These are phyloP conservation scores for Noctua fimbriata DNA, from an alignment of 2,888 invertebrate genomes.

Conservation along the genomic window DNA sequence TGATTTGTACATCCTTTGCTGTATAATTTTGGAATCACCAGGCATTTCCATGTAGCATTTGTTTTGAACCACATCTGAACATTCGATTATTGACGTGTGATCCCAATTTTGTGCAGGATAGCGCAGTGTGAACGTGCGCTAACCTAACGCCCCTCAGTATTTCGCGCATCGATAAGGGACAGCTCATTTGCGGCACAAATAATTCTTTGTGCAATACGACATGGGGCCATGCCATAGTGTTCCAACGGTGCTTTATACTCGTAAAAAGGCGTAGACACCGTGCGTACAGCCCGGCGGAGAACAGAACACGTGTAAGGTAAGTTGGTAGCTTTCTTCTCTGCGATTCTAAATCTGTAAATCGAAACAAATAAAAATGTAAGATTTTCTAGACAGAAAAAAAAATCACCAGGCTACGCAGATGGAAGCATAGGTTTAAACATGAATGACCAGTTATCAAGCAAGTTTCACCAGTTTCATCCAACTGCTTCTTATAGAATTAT, in stretches of 20 bases:
- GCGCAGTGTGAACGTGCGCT: background rate
- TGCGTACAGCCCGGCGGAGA: conserved; percentile 75
- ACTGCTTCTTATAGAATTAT: background rate
- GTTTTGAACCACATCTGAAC: background rate
- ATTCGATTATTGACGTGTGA: background rate
- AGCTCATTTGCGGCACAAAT: conserved; percentile 70
- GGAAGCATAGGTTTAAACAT: background rate
- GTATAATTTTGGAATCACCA: background rate
- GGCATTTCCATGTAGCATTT: background rate
- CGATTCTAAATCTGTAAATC: conserved; percentile 73
- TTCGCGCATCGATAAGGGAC: conserved; percentile 61
- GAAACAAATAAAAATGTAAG: background rate
- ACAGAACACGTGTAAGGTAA: conserved; percentile 68
- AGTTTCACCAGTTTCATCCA: conserved; percentile 16
- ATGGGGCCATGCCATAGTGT: conserved; percentile 74
- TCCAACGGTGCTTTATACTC: conserved; percentile 79
- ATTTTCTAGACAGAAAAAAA: background rate
- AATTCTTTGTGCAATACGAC: conserved; percentile 76
- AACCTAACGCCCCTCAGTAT: conserved; percentile 44
- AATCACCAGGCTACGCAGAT: background rate
- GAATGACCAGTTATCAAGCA: background rate
- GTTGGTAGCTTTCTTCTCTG: conserved; percentile 70
- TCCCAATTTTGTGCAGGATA: background rate
- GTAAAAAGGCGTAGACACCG: conserved; percentile 70
- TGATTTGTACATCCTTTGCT: background rate